Conservation (phyloP, 2,888 invertebrate species). For the Pristionchus fissidentatus region DNA sequence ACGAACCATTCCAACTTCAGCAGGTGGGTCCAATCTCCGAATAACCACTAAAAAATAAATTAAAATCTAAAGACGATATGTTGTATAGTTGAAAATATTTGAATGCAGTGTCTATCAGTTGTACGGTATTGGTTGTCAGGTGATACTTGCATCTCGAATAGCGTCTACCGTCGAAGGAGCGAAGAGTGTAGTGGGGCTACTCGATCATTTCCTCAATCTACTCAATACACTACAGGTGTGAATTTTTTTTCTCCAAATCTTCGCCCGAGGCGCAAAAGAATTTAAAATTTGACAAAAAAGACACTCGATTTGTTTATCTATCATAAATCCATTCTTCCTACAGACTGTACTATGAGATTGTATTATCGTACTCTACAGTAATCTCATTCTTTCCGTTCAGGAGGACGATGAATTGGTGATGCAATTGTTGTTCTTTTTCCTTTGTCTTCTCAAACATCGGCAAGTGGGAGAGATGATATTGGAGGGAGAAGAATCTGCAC, state of each 20-base stretch:
- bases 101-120: too few relatives aligned
- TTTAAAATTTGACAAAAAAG: background rate
- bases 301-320: background rate
- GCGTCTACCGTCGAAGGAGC: conserved; percentile 29
- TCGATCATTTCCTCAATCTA: conserved; percentile 19
- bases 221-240: conserved; percentile 22
- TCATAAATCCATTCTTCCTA: background rate
- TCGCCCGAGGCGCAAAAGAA: too few relatives aligned
- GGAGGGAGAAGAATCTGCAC: conserved; percentile 81
- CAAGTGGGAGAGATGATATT: conserved; percentile 65
- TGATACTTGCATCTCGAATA: conserved; percentile 27
- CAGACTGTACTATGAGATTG: too few relatives aligned
- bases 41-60: too few relatives aligned
- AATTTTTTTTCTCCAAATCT: background rate
- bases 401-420: conserved; percentile 98
- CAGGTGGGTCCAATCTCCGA: too few relatives aligned
- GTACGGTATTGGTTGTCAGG: background rate
- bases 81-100: too few relatives aligned
- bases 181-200: conserved; percentile 11
- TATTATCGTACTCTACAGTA: too few relatives aligned
- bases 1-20: conserved; percentile 39
- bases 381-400: conserved; percentile 82
- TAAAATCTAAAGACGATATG: too few relatives aligned
- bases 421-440: conserved; percentile 95
- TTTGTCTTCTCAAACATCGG: conserved; percentile 86